phyloP scores from a whole-genome alignment of 64 coral and sea anemone genomes.

The Astreopora myriophthalma region DNA sequence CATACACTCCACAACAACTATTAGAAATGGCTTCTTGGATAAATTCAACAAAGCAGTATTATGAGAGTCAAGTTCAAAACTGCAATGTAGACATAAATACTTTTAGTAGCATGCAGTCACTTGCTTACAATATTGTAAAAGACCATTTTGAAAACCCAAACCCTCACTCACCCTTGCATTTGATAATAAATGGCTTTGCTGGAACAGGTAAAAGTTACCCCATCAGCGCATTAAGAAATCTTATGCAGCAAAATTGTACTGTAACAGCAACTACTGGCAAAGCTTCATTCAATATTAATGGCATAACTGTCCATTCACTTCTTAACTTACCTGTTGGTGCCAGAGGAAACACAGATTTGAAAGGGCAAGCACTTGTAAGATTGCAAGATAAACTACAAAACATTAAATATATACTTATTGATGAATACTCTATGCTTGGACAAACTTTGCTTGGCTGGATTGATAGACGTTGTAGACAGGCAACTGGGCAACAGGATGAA shows the following conservation, averaged over 20 bases:
- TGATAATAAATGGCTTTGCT: not conserved
- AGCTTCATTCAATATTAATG: conserved; percentile 38
- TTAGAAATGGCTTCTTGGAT: too few species aligned
- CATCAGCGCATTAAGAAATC: not conserved
- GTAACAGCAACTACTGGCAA: conserved; percentile 80
- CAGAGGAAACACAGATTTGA: conserved; percentile 56
- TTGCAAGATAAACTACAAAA: conserved; percentile 36
- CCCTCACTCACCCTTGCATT: not conserved
- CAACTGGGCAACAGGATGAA: conserved; percentile 35
- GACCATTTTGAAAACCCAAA: conserved; percentile 5
- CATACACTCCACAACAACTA: too few species aligned
- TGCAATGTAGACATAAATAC: not conserved
- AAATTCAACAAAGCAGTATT: not conserved
- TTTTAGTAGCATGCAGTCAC: not conserved
- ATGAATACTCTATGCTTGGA: conserved; percentile 52
- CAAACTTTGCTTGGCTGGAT: conserved; percentile 15
- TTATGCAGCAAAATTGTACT: conserved; percentile 55
- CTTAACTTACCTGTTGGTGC: conserved; percentile 57
- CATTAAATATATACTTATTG: conserved; percentile 29
- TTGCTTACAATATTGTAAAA: not conserved
- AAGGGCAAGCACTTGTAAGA: conserved; percentile 31
- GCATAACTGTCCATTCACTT: conserved; percentile 47
- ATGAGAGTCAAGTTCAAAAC: not conserved
- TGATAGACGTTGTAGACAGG: conserved; percentile 9
- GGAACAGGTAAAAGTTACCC: not conserved